Base-by-base conservation (phyloP, 2,797 vertebrate species). In the Babyrousa celebensis region DNA sequence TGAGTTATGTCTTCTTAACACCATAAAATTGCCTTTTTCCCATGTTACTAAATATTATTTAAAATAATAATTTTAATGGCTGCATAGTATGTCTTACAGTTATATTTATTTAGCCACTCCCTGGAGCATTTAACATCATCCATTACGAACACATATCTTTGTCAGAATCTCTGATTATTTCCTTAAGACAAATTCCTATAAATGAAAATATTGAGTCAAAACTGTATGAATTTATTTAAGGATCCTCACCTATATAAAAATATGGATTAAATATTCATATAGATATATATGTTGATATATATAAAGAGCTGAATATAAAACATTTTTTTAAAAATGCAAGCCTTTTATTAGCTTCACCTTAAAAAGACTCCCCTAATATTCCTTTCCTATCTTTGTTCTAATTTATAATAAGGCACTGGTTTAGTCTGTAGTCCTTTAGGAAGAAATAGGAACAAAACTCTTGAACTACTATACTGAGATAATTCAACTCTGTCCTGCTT, bases 31-130 rank as follows among this genome's bases (percentile, higher is more conserved):
- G 43, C 25, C 12, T 65, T 89, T 84, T 85, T 14, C n/a, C 9
- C 36, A 72, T 43, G 20, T 94, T 79, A 12, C 40, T 89, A 79
- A 92, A 85, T 74, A 89, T 85, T 92, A 32, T 40, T 88, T 84
- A 18, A 82, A 70, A 60, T 71, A 1, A 20, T 68, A 7, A 32
- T 21, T 82, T 88, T 56, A 87, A 63, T 84, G 48, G 2, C 43
- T 84, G 5, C 4, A 48, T 25, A 77, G 11, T 48, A 78, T 91
- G 36, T 84, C 29, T 58, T 52, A 90, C 10, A 85, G 58, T 85
- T 93, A 52, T 56, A 91, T 70, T 83, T 70, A 82, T 54, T 80
- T 88, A 60, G 11, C 56, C 32, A n/a, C 12, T 82, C 12, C 5
- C 7, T 29, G 12, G 32, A 86, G 75, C 12, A 70, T 62, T 70